These are phyloP conservation scores for Astropecten irregularis DNA, from an alignment of 53 echinoderm and acorn worm genomes.

Conservation along the genomic window DNA sequence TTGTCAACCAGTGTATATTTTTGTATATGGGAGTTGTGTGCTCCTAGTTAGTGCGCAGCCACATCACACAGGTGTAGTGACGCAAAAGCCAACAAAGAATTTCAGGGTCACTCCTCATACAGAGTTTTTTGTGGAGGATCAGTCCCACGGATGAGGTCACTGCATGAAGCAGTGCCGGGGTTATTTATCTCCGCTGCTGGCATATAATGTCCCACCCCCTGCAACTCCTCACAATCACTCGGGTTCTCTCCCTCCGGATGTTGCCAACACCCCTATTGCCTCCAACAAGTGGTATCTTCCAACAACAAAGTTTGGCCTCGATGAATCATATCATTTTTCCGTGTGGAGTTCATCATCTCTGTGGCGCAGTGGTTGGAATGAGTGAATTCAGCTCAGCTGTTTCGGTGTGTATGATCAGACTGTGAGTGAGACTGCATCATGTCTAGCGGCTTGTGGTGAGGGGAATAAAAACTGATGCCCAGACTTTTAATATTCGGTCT, in stretches of 20 bases:
- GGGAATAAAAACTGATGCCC: not conserved
- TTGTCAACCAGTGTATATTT: too few relatives aligned
- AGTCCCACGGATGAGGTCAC: slow-evolving; percentile 15
- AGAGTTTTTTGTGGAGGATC: not conserved
- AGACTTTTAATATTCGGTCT: not conserved
- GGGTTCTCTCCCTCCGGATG: not conserved
- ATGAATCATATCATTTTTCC: slow-evolving; percentile 53
- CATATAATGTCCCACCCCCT: too few relatives aligned
- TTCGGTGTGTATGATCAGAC: not conserved
- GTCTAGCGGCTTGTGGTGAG: too few relatives aligned
- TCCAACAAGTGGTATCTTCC: slow-evolving; percentile 60
- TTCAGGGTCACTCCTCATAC: slow-evolving; percentile 46
- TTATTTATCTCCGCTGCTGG: not conserved
- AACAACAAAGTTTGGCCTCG: slow-evolving; percentile 48
- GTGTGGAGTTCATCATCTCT: slow-evolving; percentile 38
- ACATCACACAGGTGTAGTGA: slow-evolving; percentile 46
- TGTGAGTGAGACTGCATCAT: not conserved
- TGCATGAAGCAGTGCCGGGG: not conserved
- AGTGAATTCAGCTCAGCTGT: not conserved
- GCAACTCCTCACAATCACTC: not conserved
- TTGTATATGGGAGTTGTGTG: too few relatives aligned
- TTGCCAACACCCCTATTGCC: slow-evolving; percentile 53
- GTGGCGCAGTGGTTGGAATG: slow-evolving; percentile 12
- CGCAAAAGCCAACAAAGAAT: slow-evolving; percentile 33
- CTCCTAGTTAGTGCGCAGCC: not conserved